Percentiles rank a stretch among this genome's conserved stretches.
These are phyloP conservation scores for Ammodytes dubius DNA, from an alignment of 2,113 vertebrate genomes.

Conservation along the genomic window DNA sequence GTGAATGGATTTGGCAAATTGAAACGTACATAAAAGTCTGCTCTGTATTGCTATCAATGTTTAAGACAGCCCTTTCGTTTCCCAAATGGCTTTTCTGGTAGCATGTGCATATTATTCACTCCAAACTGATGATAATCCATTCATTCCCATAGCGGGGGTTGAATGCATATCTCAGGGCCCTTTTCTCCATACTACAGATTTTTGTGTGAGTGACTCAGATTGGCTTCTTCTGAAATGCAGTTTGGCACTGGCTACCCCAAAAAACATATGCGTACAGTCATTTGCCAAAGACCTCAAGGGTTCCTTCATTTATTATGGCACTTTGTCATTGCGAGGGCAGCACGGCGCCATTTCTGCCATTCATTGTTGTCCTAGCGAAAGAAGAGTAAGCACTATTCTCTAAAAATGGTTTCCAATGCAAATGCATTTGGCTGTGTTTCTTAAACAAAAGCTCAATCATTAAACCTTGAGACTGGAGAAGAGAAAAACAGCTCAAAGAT, in stretches of 20 bases:
- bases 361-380: conserved; percentile 7
- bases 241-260: conserved; percentile 33
- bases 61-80: neutral
- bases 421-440: conserved; percentile 9
- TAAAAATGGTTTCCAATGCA: conserved; percentile 1
- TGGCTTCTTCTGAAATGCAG: conserved; percentile 14
- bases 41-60: neutral
- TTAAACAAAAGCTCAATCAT: conserved; percentile 9
- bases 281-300: conserved; percentile 57
- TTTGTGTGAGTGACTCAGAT: conserved; percentile 42
- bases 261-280: conserved; percentile 46
- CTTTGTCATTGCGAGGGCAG: conserved; percentile 6
- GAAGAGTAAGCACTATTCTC: neutral
- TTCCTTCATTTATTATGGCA: conserved; percentile 29
- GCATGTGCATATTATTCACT: conserved; percentile 21
- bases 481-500: neutral
- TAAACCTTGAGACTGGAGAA: neutral
- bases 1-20: neutral
- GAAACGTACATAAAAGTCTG: neutral
- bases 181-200: conserved; percentile 23
- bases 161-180: conserved; percentile 43
- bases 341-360: neutral
- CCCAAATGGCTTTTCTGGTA: neutral
- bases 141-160: conserved; percentile 43
- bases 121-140: conserved; percentile 26